Conservation (phyloP, 2,888 invertebrate species). For the Diabrotica balteata region DNA sequence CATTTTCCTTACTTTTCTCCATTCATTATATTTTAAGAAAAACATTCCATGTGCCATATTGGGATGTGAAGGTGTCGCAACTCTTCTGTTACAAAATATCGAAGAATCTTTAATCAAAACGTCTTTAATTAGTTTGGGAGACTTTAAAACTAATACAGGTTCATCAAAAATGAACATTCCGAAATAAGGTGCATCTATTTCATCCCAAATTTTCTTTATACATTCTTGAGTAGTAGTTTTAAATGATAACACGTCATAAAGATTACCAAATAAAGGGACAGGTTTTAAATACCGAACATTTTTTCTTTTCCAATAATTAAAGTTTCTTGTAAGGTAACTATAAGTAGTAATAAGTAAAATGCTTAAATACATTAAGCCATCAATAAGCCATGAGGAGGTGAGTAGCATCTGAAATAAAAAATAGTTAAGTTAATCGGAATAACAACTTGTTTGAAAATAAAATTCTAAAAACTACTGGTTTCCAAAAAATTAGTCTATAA, state of each 20-base stretch:
- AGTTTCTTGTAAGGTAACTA: background rate
- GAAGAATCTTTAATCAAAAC: constrained; percentile 62
- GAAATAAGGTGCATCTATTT: constrained; percentile 52
- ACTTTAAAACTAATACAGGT: constrained; percentile 60
- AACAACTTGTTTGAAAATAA: no score
- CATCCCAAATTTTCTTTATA: constrained; percentile 29
- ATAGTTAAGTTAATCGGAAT: no score
- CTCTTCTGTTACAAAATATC: constrained; percentile 61
- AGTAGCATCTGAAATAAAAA: no score
- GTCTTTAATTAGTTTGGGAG: constrained; percentile 61
- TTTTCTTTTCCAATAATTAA: constrained; percentile 45
- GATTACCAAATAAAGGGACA: constrained; percentile 45
- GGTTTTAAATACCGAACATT: constrained; percentile 43
- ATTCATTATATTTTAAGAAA: constrained; percentile 61
- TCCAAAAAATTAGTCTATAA: no score
- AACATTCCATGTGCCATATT: constrained; percentile 59
- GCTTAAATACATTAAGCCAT: no score
- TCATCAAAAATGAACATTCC: constrained; percentile 63
- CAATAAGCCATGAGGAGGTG: no score
- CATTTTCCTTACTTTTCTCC: constrained; percentile 63
- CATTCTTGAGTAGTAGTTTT: constrained; percentile 32
- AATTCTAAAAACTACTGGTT: no score
- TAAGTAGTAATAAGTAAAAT: no score
- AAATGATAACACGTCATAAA: constrained; percentile 33
- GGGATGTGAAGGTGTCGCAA: constrained; percentile 58